A percentile compares a stretch with the other conserved stretches of the same genome.
phyloP scores from a whole-genome alignment of 2,797 vertebrate species.

The Anabacerthia variegaticeps region DNA sequence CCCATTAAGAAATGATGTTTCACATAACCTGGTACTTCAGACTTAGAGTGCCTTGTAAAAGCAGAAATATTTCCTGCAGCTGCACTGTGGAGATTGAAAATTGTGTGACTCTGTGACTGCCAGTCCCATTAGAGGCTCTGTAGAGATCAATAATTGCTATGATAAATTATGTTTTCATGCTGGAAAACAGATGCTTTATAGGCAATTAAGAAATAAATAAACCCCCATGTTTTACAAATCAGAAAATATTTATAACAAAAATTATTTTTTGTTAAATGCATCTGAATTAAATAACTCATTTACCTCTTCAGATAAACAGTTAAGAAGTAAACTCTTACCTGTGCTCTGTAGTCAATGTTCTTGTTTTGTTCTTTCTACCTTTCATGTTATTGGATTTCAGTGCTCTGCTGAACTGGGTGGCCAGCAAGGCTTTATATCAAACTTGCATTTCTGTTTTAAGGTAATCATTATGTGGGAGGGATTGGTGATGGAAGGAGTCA shows the following conservation, averaged over 20 bases:
- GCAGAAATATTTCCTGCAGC: slow-evolving; percentile 3
- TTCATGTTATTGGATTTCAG: background rate
- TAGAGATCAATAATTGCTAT: slow-evolving; percentile 3
- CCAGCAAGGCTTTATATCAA: background rate
- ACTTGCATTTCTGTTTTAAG: background rate
- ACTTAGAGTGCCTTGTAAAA: background rate
- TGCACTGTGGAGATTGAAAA: background rate
- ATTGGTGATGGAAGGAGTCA: background rate
- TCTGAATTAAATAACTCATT: background rate
- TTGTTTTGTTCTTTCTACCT: background rate
- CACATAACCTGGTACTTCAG: background rate
- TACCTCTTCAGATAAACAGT: background rate
- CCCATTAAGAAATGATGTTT: background rate
- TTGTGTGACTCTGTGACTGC: background rate
- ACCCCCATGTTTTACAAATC: background rate
- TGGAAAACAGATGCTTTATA: background rate
- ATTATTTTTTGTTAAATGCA: background rate
- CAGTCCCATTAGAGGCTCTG: background rate
- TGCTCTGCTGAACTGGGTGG: background rate
- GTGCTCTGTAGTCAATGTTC: background rate
- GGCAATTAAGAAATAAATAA: background rate
- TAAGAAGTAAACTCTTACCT: background rate
- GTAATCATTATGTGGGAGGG: background rate
- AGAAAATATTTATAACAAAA: background rate
- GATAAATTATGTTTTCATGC: background rate